Percentiles rank a stretch among this genome's conserved stretches.
Conservation (phyloP, 2,113 vertebrate species). For the Callopanchax toddi region DNA sequence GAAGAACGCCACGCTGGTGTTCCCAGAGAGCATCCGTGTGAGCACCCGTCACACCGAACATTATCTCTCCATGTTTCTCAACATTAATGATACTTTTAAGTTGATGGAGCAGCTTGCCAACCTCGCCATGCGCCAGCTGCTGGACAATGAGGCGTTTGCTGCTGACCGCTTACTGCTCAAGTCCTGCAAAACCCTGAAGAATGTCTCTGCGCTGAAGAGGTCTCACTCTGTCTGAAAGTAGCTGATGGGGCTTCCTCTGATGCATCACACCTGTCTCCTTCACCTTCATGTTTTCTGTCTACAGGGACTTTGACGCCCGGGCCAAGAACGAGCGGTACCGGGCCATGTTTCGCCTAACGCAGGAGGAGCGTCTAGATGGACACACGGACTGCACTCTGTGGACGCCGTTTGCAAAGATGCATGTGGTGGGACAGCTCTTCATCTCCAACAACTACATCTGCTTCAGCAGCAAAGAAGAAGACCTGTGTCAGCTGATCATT, state of each 20-base stretch:
- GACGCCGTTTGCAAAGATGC: conserved; percentile 95
- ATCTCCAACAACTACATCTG: conserved; percentile 98
- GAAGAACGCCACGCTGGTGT: conserved; percentile 93
- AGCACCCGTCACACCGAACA: conserved; percentile 89
- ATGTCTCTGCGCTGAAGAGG: conserved; percentile 91
- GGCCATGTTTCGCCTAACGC: conserved; percentile 88
- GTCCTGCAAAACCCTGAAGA: conserved; percentile 86
- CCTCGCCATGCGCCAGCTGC: conserved; percentile 92
- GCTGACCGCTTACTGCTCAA: conserved; percentile 88
- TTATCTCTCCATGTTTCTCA: conserved; percentile 98
- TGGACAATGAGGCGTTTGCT: conserved; percentile 90
- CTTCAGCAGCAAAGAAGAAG: conserved; percentile 93
- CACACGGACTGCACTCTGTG: conserved; percentile 96
- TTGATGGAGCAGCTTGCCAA: conserved; percentile 98
- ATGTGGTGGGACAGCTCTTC: conserved; percentile 95
- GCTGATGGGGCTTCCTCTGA: not conserved
- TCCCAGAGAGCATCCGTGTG: conserved; percentile 94
- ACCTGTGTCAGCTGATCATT: conserved; percentile 94
- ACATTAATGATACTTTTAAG: conserved; percentile 94
- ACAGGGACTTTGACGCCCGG: conserved; percentile 92
- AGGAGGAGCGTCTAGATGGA: conserved; percentile 92
- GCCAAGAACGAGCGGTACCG: conserved; percentile 96
- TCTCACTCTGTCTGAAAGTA: conserved; percentile 26
- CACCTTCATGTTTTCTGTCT: conserved; percentile 5
- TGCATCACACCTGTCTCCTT: not conserved